phyloP scores from a whole-genome alignment of 2,888 invertebrate species.

The Tetragonula carbonaria region DNA sequence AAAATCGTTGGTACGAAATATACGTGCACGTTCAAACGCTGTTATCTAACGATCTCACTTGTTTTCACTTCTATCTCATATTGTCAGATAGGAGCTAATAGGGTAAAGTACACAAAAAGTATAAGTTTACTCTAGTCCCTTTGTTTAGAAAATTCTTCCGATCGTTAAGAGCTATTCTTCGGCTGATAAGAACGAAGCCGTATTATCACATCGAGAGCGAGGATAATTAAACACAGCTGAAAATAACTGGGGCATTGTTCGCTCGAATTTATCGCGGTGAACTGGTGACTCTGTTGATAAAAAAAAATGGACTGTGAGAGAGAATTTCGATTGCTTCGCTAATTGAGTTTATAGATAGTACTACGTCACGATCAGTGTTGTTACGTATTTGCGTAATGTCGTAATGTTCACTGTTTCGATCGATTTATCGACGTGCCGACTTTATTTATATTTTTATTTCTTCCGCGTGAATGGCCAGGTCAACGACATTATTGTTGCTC shows the following conservation, averaged over 20 bases:
- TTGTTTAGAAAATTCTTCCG: neutral
- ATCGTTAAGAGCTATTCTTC: neutral
- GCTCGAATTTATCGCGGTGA: neutral
- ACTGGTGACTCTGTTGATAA: too few relatives aligned
- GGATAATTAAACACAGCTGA: neutral
- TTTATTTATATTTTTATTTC: neutral
- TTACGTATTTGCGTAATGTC: neutral
- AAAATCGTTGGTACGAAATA: too few relatives aligned
- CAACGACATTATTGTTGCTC: constrained; percentile 14
- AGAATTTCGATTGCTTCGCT: too few relatives aligned
- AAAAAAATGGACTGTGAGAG: too few relatives aligned
- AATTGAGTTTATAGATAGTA: too few relatives aligned
- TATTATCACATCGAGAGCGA: neutral
- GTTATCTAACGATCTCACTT: neutral
- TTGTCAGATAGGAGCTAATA: neutral
- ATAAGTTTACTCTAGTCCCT: neutral
- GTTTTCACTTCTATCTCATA: neutral
- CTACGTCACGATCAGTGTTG: neutral
- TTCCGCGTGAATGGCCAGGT: neutral
- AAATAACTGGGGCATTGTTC: neutral
- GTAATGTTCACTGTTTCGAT: neutral
- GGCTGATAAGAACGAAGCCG: too few relatives aligned
- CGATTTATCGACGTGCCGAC: neutral
- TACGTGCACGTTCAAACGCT: neutral
- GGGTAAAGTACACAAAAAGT: neutral